Evolutionary conservation across 1,140 invertebrate species (phyloP).

Genomic region (Heliconius melpomene): DNA sequence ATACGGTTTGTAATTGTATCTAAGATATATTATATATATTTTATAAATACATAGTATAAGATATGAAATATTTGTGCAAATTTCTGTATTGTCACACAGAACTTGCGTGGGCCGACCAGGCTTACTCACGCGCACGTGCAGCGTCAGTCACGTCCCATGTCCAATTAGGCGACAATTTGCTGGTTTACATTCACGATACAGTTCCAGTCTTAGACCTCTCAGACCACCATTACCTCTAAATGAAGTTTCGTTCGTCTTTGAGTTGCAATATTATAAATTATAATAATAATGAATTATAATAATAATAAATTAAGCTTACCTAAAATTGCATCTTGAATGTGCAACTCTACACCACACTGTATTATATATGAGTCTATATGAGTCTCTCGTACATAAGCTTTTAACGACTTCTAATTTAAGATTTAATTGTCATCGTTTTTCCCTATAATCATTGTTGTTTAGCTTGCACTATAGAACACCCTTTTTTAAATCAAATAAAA

Average conservation of each 20-base stretch:
- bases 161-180: conserved; percentile 57
- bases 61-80: conserved; percentile 5
- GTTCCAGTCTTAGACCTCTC: conserved; percentile 1
- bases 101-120: conserved; percentile 38
- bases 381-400: too few species aligned
- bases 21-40: not conserved
- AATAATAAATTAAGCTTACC: too few species aligned
- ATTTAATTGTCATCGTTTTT: not conserved
- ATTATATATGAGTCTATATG: too few species aligned
- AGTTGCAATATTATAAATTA: conserved; percentile 32
- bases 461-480: not conserved
- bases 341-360: not conserved
- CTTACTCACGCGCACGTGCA: conserved; percentile 66
- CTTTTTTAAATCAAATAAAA: not conserved
- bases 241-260: not conserved
- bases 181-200: conserved; percentile 36
- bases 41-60: not conserved
- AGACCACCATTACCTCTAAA: not conserved
- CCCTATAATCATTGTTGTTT: not conserved
- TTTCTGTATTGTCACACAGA: conserved; percentile 20
- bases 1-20: too few species aligned
- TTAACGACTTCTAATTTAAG: not conserved
- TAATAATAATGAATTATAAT: too few species aligned
- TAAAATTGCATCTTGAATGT: not conserved
- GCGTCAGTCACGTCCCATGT: conserved; percentile 48